Evolutionary conservation across 2,113 vertebrate genomes (phyloP), one percentile per base, ranked within the genome.

Genomic region (Pelusios castaneus): DNA sequence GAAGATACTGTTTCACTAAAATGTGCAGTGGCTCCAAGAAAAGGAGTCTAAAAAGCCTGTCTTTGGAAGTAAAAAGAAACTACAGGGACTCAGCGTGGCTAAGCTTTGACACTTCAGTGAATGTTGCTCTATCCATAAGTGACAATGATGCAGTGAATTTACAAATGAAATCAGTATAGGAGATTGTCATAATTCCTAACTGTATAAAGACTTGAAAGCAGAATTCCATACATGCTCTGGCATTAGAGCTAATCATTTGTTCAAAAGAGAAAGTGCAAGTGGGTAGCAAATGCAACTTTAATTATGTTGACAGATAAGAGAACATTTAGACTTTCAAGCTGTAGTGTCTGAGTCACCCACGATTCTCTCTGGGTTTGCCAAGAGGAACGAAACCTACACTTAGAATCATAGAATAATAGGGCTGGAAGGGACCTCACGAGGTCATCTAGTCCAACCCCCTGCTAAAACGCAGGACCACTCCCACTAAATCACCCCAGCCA

Each of bases 181-280:
- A n/a, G 55, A n/a, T 93, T 89, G 85, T 87, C 49, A 78, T 82
- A 63, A 78, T 82, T 93, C 75, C 25, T 91, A 91, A 93, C 34
- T 82, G 54, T 31, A 63, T 7, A 38, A 38, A 70, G 51, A 45
- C 41, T 45, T 76, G 25, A 76, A 91, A 82, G 25, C 24, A 29
- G 76, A 56, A 34, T 82, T 24, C 24, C 22, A 38, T 22, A 34
- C 6, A 19, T 67, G 22, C n/a, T 63, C 89, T 60, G 73, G 54
- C 52, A 87, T 41, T 58, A 58, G 29, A 85, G 67, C 47, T 43
- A 52, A 81, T 51, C 34, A 88, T 78, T 43, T 56, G 82, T 31
- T 49, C 49, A 92, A 70, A 51, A 75, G 41, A 89, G 47, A 73
- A 63, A 93, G 73, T 2, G 10, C 34, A 49, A 58, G 54, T 19